Conservation (phyloP, 2,797 vertebrate species). For the Onychomys torridus region DNA sequence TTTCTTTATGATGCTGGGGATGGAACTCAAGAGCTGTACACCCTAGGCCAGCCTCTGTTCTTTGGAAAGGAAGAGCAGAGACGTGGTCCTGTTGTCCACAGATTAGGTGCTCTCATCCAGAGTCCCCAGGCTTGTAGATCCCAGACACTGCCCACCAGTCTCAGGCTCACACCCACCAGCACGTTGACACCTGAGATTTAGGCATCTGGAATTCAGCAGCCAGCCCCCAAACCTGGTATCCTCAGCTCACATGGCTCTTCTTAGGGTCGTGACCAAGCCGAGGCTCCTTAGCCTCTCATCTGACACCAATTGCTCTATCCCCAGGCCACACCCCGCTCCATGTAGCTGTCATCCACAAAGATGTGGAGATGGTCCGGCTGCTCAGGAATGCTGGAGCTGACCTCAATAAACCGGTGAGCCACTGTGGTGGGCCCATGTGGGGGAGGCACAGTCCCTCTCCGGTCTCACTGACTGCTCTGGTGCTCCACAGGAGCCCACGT, state of each 20-base stretch:
- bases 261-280: neutral
- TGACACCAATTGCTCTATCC: neutral
- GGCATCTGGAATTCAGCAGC: neutral
- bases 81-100: neutral
- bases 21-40: neutral
- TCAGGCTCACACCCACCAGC: too few species aligned
- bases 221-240: neutral
- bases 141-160: neutral
- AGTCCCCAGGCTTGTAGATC: neutral
- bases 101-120: neutral
- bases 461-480: neutral
- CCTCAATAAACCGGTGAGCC: conserved; percentile 87
- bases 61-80: conserved; percentile 29
- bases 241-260: neutral
- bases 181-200: neutral
- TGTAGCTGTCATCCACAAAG: conserved; percentile 87
- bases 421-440: rapidly evolving
- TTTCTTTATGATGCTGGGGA: neutral
- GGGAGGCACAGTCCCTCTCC: rapidly evolving
- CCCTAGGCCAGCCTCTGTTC: neutral
- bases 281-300: neutral
- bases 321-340: conserved; percentile 89
- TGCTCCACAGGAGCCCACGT: conserved; percentile 85
- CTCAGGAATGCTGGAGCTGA: conserved; percentile 86
- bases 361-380: conserved; percentile 85